A percentile compares a stretch with the other conserved stretches of the same genome.
phyloP scores from a whole-genome alignment of 2,888 invertebrate genomes.

The Pristionchus fissidentatus region DNA sequence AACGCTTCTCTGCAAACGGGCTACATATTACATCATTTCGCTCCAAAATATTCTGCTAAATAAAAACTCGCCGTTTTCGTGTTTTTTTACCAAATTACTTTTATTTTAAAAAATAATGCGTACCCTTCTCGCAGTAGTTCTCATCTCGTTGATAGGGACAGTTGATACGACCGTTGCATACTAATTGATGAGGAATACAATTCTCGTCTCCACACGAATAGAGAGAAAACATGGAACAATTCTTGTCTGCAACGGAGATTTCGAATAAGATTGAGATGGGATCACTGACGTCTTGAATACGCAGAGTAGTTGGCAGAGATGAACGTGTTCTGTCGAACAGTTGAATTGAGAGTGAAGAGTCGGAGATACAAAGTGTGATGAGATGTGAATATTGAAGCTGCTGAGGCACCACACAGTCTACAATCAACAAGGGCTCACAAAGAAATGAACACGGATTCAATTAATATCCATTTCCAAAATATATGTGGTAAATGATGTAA shows the following conservation, averaged over 20 bases:
- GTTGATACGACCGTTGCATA: conserved; percentile 68
- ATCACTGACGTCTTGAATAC: conserved; percentile 57
- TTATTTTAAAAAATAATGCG: too few relatives aligned
- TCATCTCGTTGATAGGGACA: conserved; percentile 73
- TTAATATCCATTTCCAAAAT: conserved; percentile 41
- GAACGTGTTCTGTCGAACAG: conserved; percentile 54
- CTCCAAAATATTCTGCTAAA: neutral
- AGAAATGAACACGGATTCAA: neutral
- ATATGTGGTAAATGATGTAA: neutral
- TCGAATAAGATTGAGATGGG: neutral
- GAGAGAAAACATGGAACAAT: conserved; percentile 66
- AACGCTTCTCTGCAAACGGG: conserved; percentile 54
- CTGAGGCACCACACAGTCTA: conserved; percentile 65
- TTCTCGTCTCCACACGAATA: conserved; percentile 74
- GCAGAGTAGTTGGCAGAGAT: conserved; percentile 59
- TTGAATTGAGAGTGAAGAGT: conserved; percentile 57
- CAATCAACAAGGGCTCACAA: conserved; percentile 27
- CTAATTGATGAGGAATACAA: conserved; percentile 69
- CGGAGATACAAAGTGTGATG: conserved; percentile 61
- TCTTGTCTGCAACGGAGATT: conserved; percentile 66
- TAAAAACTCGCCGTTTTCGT: neutral
- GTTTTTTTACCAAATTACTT: too few relatives aligned
- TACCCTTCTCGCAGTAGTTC: conserved; percentile 49
- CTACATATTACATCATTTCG: neutral
- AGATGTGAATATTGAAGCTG: conserved; percentile 59